Percentiles rank a stretch among this genome's conserved stretches.
Conservation (phyloP, 1,140 invertebrate species). For the Stenopsyche tienmushanensis region DNA sequence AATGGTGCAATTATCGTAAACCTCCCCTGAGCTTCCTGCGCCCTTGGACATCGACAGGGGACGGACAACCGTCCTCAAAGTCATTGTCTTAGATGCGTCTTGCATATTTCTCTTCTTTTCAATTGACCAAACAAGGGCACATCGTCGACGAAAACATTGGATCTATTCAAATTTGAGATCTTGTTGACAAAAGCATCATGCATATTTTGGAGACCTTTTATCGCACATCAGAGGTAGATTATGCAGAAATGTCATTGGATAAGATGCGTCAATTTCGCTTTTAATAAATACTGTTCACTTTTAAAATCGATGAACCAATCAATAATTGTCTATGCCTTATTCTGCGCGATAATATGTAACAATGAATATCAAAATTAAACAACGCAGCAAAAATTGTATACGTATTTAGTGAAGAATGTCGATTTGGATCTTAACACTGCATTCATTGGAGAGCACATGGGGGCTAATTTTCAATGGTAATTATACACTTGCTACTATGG, state of each 20-base stretch:
- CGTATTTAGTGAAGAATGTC: no score
- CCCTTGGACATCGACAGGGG: not conserved
- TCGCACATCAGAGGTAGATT: not conserved
- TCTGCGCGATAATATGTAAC: no score
- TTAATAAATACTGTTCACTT: no score
- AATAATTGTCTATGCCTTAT: no score
- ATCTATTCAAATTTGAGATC: not conserved
- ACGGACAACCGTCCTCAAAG: not conserved
- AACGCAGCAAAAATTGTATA: not conserved
- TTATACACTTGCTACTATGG: constrained; percentile 26
- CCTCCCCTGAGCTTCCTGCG: constrained; percentile 35
- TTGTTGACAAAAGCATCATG: not conserved
- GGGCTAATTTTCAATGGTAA: constrained; percentile 2
- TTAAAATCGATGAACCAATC: no score
- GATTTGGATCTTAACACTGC: no score
- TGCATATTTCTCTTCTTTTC: no score
- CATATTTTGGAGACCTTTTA: not conserved
- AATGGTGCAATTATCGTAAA: constrained; percentile 38
- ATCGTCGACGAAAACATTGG: no score
- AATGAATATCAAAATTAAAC: not conserved
- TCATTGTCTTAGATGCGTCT: not conserved
- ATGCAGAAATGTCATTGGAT: not conserved
- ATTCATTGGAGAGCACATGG: not conserved
- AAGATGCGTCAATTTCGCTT: not conserved
- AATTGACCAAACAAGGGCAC: no score